phyloP scores from a whole-genome alignment of 2,888 invertebrate species.

The Agelastica alni region DNA sequence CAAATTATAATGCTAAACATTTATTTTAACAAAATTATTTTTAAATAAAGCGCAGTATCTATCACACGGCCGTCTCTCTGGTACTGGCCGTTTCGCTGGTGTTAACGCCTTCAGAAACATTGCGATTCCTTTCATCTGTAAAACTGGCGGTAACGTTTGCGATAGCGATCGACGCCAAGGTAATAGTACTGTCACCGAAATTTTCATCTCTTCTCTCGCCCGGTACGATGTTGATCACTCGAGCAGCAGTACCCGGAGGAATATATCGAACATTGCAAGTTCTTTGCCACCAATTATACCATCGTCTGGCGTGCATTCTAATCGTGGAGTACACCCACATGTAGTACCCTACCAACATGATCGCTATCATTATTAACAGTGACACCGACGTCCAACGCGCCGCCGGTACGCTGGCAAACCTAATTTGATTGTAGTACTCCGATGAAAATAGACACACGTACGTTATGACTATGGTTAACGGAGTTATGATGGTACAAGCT shows the following conservation, averaged over 20 bases:
- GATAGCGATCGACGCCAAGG: not conserved
- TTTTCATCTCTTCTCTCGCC: not conserved
- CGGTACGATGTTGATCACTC: not conserved
- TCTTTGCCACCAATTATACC: constrained; percentile 63
- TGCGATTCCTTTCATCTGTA: not conserved
- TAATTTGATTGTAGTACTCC: constrained; percentile 58
- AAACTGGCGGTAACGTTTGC: not conserved
- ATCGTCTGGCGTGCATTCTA: constrained; percentile 58
- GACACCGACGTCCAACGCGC: constrained; percentile 59
- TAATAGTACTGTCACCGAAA: not conserved
- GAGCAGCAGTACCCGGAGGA: constrained; percentile 11
- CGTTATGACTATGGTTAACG: constrained; percentile 60
- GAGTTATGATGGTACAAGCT: constrained; percentile 63
- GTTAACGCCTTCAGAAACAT: not conserved
- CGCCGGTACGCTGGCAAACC: constrained; percentile 57
- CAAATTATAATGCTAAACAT: too few relatives aligned
- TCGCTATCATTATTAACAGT: constrained; percentile 57
- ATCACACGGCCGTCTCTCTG: not conserved
- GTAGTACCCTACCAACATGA: constrained; percentile 60
- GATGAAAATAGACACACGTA: constrained; percentile 60
- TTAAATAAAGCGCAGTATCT: too few relatives aligned
- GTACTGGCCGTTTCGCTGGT: not conserved
- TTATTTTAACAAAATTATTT: too few relatives aligned
- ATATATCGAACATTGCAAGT: constrained; percentile 58
- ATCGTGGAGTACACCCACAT: constrained; percentile 60